Conservation (phyloP, 2,888 invertebrate species). For the Epinotia brunnichana region DNA sequence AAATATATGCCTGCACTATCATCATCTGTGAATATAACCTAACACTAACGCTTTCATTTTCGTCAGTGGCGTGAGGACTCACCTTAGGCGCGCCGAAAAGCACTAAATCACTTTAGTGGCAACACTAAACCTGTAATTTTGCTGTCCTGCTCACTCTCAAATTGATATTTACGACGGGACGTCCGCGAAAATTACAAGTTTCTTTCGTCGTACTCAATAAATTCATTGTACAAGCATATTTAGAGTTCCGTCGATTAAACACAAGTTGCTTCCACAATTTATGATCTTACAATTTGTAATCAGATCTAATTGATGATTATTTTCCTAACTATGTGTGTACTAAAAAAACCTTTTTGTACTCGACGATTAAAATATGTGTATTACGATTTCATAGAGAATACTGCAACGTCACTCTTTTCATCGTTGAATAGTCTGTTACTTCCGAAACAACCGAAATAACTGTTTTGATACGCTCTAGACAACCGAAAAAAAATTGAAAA, state of each 20-base stretch:
- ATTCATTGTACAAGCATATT: conserved; percentile 45
- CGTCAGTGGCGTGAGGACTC: conserved; percentile 11
- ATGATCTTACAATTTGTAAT: not conserved
- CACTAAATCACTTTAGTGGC: conserved; percentile 60
- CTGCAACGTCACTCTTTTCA: no score
- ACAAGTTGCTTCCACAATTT: not conserved
- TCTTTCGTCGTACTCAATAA: conserved; percentile 52
- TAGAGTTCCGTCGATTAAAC: conserved; percentile 21
- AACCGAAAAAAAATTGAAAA: no score
- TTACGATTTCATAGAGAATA: no score
- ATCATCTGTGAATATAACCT: no score
- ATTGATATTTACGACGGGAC: conserved; percentile 69
- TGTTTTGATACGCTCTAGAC: no score
- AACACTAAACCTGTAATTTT: conserved; percentile 65
- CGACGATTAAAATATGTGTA: no score
- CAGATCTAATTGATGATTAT: not conserved
- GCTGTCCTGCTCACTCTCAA: conserved; percentile 55
- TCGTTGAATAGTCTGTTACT: no score
- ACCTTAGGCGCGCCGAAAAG: conserved; percentile 52
- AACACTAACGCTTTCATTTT: conserved; percentile 16
- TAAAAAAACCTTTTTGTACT: no score
- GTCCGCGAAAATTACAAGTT: conserved; percentile 65
- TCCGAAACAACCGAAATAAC: no score
- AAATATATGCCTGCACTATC: no score
- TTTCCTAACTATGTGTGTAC: no score